Percentiles rank a stretch among this genome's conserved stretches.
These are phyloP conservation scores for Ceramica pisi DNA, from an alignment of 2,888 invertebrate genomes.

Conservation along the genomic window DNA sequence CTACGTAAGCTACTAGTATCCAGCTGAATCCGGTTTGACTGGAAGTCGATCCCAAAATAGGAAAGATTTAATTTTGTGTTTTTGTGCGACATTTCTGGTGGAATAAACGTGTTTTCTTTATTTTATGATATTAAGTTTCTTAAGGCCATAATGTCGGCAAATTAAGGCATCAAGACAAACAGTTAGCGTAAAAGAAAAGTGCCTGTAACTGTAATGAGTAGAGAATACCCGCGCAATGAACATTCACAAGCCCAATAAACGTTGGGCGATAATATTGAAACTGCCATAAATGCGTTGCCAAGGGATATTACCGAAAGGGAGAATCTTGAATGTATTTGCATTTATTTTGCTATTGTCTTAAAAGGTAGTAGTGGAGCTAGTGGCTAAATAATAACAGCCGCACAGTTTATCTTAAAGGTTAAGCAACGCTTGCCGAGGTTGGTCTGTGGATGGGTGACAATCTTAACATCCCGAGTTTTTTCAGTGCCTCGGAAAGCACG, in stretches of 20 bases:
- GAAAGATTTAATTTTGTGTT: background rate
- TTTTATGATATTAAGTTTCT: background rate
- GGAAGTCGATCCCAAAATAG: background rate
- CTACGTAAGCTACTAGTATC: no score
- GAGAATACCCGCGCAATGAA: slow-evolving; percentile 50
- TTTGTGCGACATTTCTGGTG: no score
- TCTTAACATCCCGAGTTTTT: no score
- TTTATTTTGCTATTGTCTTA: background rate
- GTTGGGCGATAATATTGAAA: slow-evolving; percentile 51
- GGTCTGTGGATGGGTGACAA: no score
- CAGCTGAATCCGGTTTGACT: no score
- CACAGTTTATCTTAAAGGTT: no score
- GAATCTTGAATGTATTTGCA: slow-evolving; percentile 14
- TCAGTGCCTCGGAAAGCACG: no score
- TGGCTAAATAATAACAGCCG: no score
- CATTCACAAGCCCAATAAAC: slow-evolving; percentile 49
- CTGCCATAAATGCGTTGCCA: slow-evolving; percentile 50
- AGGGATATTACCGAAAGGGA: slow-evolving; percentile 23
- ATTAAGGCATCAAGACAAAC: slow-evolving; percentile 59
- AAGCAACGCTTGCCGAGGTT: no score
- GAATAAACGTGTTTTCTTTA: no score
- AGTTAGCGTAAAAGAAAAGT: slow-evolving; percentile 63
- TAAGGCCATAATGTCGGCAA: slow-evolving; percentile 40
- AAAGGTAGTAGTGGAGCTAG: no score
- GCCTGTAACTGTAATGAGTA: slow-evolving; percentile 57